Conservation (phyloP, 2,797 vertebrate genomes). For the Sciaenops ocellatus region DNA sequence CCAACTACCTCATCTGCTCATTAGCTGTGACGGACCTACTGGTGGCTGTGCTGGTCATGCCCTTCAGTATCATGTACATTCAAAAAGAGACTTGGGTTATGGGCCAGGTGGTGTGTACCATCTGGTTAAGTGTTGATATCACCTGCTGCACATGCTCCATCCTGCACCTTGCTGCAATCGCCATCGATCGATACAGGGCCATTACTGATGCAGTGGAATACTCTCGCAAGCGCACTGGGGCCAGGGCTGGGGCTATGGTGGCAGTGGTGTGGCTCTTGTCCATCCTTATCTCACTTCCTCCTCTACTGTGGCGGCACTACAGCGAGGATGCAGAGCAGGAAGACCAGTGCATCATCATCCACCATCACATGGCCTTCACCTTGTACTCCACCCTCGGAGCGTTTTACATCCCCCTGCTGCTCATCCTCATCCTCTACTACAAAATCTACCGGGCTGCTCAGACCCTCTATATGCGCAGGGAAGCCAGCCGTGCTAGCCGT, state of each 20-base stretch:
- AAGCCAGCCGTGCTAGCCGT: conserved; percentile 90
- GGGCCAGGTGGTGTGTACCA: conserved; percentile 94
- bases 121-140: conserved; percentile 96
- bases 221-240: conserved; percentile 93
- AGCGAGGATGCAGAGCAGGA: conserved; percentile 81
- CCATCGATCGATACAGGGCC: conserved; percentile 94
- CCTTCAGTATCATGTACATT: conserved; percentile 97
- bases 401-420: conserved; percentile 95
- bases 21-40: conserved; percentile 97
- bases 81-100: conserved; percentile 95
- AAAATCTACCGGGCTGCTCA: conserved; percentile 98
- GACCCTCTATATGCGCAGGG: conserved; percentile 93
- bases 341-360: conserved; percentile 94
- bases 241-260: conserved; percentile 92
- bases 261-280: conserved; percentile 95
- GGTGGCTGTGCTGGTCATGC: conserved; percentile 98
- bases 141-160: conserved; percentile 98
- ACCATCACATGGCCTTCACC: conserved; percentile 92
- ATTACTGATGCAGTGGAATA: conserved; percentile 98
- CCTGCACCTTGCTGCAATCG: conserved; percentile 95
- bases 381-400: conserved; percentile 97
- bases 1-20: conserved; percentile 98
- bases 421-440: conserved; percentile 98
- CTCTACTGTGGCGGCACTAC: conserved; percentile 93
- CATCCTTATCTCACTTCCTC: conserved; percentile 94